A percentile compares a stretch with the other conserved stretches of the same genome.
phyloP scores from a whole-genome alignment of 2,113 vertebrate genomes.

The Phyllostomus hastatus region DNA sequence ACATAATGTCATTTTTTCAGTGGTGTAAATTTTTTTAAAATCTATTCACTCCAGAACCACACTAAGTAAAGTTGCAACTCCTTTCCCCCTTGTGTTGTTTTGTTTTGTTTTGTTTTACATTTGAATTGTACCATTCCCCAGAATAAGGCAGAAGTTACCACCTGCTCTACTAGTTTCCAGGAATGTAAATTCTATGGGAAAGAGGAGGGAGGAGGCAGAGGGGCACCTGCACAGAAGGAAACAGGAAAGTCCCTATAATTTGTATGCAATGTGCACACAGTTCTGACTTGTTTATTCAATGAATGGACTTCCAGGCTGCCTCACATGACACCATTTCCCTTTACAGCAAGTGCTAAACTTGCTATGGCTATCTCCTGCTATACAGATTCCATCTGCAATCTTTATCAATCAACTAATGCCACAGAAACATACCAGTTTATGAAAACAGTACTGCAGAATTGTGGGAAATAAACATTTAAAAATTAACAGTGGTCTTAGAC shows the following conservation, averaged over 20 bases:
- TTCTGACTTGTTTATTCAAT: background rate
- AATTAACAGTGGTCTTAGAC: background rate
- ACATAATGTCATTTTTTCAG: background rate
- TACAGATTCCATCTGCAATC: background rate
- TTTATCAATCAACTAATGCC: background rate
- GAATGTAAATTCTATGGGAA: background rate
- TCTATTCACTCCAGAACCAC: background rate
- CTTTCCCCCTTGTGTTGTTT: background rate
- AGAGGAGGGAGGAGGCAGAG: rapidly evolving
- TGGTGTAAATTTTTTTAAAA: background rate
- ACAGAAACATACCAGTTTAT: background rate
- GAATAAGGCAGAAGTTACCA: background rate
- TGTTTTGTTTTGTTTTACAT: background rate
- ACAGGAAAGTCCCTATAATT: background rate
- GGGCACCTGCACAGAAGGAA: too few relatives aligned
- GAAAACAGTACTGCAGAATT: background rate
- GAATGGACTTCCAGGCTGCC: background rate
- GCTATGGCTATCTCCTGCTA: background rate
- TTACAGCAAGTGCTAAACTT: background rate
- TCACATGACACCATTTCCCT: background rate
- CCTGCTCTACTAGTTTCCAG: background rate
- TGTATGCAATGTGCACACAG: background rate
- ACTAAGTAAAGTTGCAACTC: background rate
- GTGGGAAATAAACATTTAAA: background rate
- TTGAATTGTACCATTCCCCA: background rate